Base-by-base conservation (phyloP, 2,113 vertebrate species). In the Tragelaphus strepsiceros region DNA sequence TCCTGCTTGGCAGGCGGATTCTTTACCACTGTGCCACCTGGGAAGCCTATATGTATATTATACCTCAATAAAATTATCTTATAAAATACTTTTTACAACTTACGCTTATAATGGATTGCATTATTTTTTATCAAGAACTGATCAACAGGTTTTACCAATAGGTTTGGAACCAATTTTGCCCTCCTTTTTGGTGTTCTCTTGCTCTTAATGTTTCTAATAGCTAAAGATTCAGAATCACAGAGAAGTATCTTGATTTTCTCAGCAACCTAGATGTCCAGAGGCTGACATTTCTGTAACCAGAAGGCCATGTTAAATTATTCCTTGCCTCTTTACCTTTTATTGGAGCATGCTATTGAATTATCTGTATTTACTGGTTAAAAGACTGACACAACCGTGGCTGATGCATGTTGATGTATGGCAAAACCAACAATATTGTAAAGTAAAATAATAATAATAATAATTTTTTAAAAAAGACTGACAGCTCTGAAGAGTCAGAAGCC, bases 241-340 rank as follows among this genome's bases (percentile, higher is more conserved):
- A 49, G 39, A 97, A 64, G 7, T 97, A 62, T 19, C 58, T 4
- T 92, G 84, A 95, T 64, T 97, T 78, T 96, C 93, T 97, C 84
- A 97, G 28, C 35, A 97, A 97, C 26, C 53, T 49, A 91, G 92
- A 91, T 49, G 3, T 89, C 83, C 94, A 22, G 96, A 71, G 58
- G 92, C 95, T 98, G 93, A 97, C 61, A 84, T 98, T 98, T 98
- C 39, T 96, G 92, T 92, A 98, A 82, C 30, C 61, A 2, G 5
- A 98, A 96, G 35, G 49, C 22, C 61, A 87, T 78, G 58, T 74
- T 97, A 95, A 97, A 97, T 97, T 88, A 94, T 89, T 93, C 64
- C 3, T 90, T 17, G 92, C 58, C 51, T 94, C 49, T 96, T 12
- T 94, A 97, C 90, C 89, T 71, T 87, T 86, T 97, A 84, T 13